Percentiles rank a stretch among this genome's conserved stretches.
These are phyloP conservation scores for Tachycineta bicolor DNA, from an alignment of 2,113 vertebrate species.

Conservation along the genomic window DNA sequence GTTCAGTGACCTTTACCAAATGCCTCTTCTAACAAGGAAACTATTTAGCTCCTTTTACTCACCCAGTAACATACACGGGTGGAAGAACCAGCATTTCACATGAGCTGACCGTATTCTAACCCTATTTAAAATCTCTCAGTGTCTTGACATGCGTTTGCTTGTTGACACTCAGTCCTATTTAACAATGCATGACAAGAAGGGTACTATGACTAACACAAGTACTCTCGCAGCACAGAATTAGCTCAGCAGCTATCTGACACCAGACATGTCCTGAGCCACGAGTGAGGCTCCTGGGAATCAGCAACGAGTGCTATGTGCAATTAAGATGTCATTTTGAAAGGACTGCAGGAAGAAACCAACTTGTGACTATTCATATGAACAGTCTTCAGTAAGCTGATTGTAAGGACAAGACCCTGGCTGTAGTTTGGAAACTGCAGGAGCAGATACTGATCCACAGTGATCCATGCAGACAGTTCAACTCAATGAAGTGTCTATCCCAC, in stretches of 20 bases:
- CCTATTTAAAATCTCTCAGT: background rate
- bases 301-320: background rate
- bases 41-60: constrained; percentile 40
- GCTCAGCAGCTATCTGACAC: background rate
- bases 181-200: background rate
- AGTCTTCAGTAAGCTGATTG: background rate
- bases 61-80: background rate
- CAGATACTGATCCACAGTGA: background rate
- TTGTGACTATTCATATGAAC: background rate
- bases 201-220: background rate
- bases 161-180: background rate
- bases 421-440: background rate
- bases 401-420: background rate
- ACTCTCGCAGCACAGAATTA: background rate
- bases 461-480: background rate
- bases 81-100: background rate
- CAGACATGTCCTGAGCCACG: background rate
- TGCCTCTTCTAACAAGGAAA: constrained; percentile 43
- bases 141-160: background rate
- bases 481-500: background rate
- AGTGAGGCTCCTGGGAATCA: background rate
- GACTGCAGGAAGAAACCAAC: background rate
- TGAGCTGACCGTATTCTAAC: background rate
- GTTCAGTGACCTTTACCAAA: constrained; percentile 48
- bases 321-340: background rate